Evolutionary conservation across 2,113 vertebrate genomes (phyloP).

Genomic region (Macquaria ambigua): DNA sequence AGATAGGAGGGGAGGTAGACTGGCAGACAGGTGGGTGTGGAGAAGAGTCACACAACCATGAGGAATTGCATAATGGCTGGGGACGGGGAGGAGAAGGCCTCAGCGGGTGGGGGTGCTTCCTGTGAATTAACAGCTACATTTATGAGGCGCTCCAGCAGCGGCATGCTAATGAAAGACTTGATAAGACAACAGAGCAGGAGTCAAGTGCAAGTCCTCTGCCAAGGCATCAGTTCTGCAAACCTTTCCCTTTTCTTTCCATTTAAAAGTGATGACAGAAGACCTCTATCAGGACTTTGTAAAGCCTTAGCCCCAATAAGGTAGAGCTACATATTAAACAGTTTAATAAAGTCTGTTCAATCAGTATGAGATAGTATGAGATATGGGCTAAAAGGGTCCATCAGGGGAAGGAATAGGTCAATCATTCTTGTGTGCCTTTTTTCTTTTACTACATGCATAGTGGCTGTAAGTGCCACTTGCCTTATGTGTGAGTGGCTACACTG

Average conservation of each 20-base stretch:
- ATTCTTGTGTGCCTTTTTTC: constrained; percentile 20
- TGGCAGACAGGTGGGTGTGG: constrained; percentile 66
- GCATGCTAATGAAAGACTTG: constrained; percentile 78
- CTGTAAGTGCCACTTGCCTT: constrained; percentile 36
- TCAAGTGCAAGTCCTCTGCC: constrained; percentile 71
- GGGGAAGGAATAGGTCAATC: constrained; percentile 23
- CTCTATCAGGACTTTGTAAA: constrained; percentile 42
- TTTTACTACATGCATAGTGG: constrained; percentile 37
- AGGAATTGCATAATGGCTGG: constrained; percentile 75
- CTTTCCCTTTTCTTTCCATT: constrained; percentile 46
- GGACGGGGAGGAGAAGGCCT: constrained; percentile 71
- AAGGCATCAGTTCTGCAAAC: constrained; percentile 64
- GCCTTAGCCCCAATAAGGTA: constrained; percentile 28
- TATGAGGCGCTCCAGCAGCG: constrained; percentile 59
- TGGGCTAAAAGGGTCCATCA: constrained; percentile 27
- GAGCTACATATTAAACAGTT: constrained; percentile 39
- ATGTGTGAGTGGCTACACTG: constrained; percentile 34
- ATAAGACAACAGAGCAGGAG: constrained; percentile 71
- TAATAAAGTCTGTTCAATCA: constrained; percentile 44
- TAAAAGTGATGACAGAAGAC: constrained; percentile 61
- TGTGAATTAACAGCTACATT: constrained; percentile 76
- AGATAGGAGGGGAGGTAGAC: constrained; percentile 57
- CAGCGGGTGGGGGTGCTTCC: constrained; percentile 69
- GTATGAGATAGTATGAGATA: constrained; percentile 25
- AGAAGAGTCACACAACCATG: constrained; percentile 69